A percentile compares a stretch with the other conserved stretches of the same genome.
Conservation (phyloP, 92 coral and sea anemone genomes). For the Meandrina meandrites region DNA sequence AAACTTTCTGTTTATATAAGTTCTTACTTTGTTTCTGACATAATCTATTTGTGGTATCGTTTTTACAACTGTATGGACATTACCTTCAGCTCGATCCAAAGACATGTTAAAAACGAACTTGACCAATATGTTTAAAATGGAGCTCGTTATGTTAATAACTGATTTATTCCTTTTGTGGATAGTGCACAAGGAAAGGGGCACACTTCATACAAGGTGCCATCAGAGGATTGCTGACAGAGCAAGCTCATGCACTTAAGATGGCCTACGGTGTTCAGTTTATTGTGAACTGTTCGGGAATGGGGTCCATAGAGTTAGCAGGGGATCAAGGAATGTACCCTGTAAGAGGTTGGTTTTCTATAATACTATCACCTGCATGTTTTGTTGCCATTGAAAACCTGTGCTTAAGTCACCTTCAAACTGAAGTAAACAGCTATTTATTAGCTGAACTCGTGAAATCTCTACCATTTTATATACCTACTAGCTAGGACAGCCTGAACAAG, state of each 20-base stretch:
- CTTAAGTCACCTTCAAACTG: no score
- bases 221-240: slow-evolving; percentile 39
- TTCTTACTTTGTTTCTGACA: background rate
- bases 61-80: background rate
- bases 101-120: background rate
- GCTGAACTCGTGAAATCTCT: no score
- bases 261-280: slow-evolving; percentile 52
- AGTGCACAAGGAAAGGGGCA: slow-evolving; percentile 53
- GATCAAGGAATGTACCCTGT: slow-evolving; percentile 45
- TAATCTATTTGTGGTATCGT: background rate
- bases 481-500: no score
- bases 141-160: background rate
- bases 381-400: no score
- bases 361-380: no score
- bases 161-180: background rate
- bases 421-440: no score
- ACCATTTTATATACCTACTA: no score
- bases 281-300: slow-evolving; percentile 54
- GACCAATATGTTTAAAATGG: background rate
- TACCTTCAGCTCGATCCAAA: background rate
- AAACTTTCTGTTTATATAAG: no score
- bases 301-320: slow-evolving; percentile 46
- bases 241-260: slow-evolving; percentile 29
- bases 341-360: slow-evolving; percentile 15
- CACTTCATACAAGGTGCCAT: slow-evolving; percentile 25